phyloP scores from a whole-genome alignment of 2,113 vertebrate species.

The Neoarius graeffei region DNA sequence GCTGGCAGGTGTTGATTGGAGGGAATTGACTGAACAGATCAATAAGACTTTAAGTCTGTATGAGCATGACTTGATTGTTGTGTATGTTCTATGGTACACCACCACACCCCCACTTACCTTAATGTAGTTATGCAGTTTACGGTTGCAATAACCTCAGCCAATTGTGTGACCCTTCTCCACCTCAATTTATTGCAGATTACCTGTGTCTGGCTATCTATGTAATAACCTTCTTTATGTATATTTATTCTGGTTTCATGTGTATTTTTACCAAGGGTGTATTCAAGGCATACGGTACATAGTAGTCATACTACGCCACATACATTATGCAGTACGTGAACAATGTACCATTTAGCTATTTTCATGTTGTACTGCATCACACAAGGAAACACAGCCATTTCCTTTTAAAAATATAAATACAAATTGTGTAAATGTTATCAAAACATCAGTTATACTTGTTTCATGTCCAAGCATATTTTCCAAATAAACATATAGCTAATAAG shows the following conservation, averaged over 20 bases:
- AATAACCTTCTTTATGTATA: neutral
- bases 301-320: neutral
- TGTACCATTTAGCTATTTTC: neutral
- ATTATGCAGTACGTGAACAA: neutral
- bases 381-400: neutral
- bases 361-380: neutral
- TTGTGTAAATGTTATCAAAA: neutral
- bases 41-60: conserved; percentile 36
- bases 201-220: neutral
- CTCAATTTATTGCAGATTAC: neutral
- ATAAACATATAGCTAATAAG: neutral
- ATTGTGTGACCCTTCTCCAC: neutral
- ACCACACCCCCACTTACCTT: neutral
- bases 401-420: neutral
- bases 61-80: conserved; percentile 8
- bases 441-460: neutral
- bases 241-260: neutral
- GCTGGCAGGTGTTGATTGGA: conserved; percentile 39
- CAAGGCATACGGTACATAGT: neutral
- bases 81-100: neutral
- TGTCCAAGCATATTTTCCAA: neutral
- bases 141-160: neutral
- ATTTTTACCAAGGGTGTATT: neutral
- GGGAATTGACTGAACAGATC: conserved; percentile 36
- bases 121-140: neutral